Evolutionary conservation across 1,140 invertebrate species (phyloP).

Genomic region (Leptinotarsa undecemlineata): DNA sequence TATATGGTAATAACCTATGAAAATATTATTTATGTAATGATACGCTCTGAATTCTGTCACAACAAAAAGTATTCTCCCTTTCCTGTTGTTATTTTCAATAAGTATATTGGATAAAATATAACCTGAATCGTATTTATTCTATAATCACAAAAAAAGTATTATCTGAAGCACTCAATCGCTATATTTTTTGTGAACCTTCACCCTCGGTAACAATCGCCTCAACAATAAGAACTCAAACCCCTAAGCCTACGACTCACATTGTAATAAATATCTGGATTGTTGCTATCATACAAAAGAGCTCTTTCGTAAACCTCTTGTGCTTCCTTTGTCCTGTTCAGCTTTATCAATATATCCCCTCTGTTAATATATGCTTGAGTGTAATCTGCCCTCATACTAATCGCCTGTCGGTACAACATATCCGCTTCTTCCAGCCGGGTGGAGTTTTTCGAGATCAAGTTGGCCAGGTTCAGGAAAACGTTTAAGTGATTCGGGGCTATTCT

Average conservation of each 20-base stretch:
- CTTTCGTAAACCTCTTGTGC: slow-evolving; percentile 93
- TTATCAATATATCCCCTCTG: slow-evolving; percentile 93
- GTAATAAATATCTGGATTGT: slow-evolving; percentile 96
- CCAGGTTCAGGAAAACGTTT: slow-evolving; percentile 94
- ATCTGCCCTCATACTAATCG: slow-evolving; percentile 95
- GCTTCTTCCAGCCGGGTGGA: slow-evolving; percentile 89
- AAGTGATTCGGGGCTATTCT: slow-evolving; percentile 94
- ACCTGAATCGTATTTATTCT: too few species aligned
- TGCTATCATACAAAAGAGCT: slow-evolving; percentile 89
- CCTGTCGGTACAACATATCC: slow-evolving; percentile 89
- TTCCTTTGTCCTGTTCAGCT: slow-evolving; percentile 91
- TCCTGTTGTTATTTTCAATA: too few species aligned
- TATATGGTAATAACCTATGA: too few species aligned
- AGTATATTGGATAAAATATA: too few species aligned
- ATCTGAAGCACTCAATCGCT: too few species aligned
- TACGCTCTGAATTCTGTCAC: too few species aligned
- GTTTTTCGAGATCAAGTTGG: slow-evolving; percentile 93
- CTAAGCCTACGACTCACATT: slow-evolving; percentile 70
- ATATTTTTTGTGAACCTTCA: too few species aligned
- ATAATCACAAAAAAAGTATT: too few species aligned
- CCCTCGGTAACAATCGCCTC: too few species aligned
- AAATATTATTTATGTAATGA: too few species aligned
- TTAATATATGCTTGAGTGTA: slow-evolving; percentile 98
- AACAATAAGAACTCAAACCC: not conserved
- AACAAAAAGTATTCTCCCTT: too few species aligned